Percentiles rank a stretch among this genome's conserved stretches.
Evolutionary conservation across 2,797 vertebrate genomes (phyloP).

Genomic region (Remorina albescens): DNA sequence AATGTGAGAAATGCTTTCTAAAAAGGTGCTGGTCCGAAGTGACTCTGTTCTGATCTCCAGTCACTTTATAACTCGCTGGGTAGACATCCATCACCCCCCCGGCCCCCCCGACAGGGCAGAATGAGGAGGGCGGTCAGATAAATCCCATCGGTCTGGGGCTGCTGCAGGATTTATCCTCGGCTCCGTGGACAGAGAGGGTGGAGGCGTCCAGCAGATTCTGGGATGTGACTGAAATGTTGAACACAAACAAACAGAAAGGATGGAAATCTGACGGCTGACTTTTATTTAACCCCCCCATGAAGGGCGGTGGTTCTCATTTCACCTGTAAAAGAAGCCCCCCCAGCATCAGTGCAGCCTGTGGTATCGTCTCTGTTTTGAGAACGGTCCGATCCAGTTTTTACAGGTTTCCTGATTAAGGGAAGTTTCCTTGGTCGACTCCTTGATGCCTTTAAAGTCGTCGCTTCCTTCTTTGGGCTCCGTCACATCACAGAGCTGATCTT

Average conservation of each 20-base stretch:
- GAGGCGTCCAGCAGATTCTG: too few species aligned
- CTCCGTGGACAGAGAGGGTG: not conserved
- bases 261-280: not conserved
- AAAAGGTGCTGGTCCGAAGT: conserved; percentile 35
- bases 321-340: not conserved
- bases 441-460: not conserved
- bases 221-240: conserved; percentile 6
- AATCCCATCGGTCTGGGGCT: conserved; percentile 52
- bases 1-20: not conserved
- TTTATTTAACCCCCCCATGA: conserved; percentile 7
- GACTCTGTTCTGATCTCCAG: conserved; percentile 32
- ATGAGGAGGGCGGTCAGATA: conserved; percentile 18
- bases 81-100: conserved; percentile 38
- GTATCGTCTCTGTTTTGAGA: conserved; percentile 1
- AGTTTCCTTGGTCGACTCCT: not conserved
- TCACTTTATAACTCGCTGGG: conserved; percentile 18
- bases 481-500: too few species aligned
- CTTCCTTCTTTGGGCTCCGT: too few species aligned
- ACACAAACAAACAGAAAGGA: not conserved
- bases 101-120: conserved; percentile 7
- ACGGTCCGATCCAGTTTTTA: not conserved
- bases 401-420: not conserved
- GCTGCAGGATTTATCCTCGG: conserved; percentile 38
- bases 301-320: conserved; percentile 6
- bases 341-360: conserved; percentile 19